Evolutionary conservation across 2,888 invertebrate genomes (phyloP).

Genomic region (Dorcus hopei): DNA sequence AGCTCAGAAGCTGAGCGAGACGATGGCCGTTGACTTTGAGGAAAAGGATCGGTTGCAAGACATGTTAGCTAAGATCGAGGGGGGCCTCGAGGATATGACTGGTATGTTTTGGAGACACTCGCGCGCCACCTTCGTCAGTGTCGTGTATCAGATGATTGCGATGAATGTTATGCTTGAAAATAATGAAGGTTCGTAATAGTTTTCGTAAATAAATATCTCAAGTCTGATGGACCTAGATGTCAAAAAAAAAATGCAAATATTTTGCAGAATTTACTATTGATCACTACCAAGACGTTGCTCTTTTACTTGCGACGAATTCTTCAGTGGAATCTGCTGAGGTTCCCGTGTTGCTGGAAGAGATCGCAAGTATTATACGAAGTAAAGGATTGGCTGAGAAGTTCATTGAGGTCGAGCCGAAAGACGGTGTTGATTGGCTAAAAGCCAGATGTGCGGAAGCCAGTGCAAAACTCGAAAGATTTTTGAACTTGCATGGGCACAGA

Average conservation of each 20-base stretch:
- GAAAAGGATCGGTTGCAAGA: constrained; percentile 33
- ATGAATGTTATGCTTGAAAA: constrained; percentile 56
- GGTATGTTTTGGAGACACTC: constrained; percentile 48
- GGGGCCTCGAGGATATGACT: constrained; percentile 30
- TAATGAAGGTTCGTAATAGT: constrained; percentile 3
- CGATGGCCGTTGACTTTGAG: constrained; percentile 42
- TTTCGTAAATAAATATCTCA: not conserved
- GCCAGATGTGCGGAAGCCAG: constrained; percentile 50
- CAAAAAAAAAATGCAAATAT: not conserved
- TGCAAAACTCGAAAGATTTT: constrained; percentile 56
- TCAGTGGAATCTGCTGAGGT: constrained; percentile 76
- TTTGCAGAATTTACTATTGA: constrained; percentile 60
- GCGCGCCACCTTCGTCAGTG: constrained; percentile 50
- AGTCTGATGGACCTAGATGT: constrained; percentile 8
- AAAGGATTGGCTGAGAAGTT: constrained; percentile 52
- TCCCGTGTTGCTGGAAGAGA: constrained; percentile 42
- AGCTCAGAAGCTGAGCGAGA: constrained; percentile 39
- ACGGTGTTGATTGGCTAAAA: constrained; percentile 60
- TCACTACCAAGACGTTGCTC: constrained; percentile 66
- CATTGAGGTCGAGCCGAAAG: constrained; percentile 48
- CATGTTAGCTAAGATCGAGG: constrained; percentile 44
- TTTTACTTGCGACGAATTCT: constrained; percentile 63
- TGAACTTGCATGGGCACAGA: constrained; percentile 70
- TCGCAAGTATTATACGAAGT: constrained; percentile 34
- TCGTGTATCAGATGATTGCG: constrained; percentile 55